Percentiles rank a stretch among this genome's conserved stretches.
These are phyloP conservation scores for Phrynocephalus vlangalii DNA, from an alignment of 2,797 vertebrate species.

Conservation along the genomic window DNA sequence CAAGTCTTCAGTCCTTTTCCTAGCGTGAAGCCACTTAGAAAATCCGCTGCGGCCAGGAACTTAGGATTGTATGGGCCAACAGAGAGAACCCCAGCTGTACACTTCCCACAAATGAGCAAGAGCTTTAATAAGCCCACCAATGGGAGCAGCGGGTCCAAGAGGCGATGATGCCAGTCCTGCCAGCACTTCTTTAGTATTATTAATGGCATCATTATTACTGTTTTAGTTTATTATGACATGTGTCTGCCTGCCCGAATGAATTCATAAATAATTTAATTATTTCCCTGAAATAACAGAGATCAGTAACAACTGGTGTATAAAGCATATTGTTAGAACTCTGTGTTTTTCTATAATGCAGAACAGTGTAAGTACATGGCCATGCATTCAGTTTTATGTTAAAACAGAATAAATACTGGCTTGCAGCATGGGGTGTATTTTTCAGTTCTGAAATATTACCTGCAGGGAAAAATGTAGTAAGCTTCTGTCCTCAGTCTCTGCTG, in stretches of 20 bases:
- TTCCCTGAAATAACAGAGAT: slow-evolving; percentile 22
- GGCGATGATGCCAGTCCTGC: slow-evolving; percentile 77
- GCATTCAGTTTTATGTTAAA: slow-evolving; percentile 45
- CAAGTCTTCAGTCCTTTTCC: slow-evolving; percentile 94
- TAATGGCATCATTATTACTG: not conserved
- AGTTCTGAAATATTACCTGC: slow-evolving; percentile 54
- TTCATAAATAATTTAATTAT: slow-evolving; percentile 44
- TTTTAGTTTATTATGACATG: not conserved
- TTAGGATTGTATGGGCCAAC: slow-evolving; percentile 95
- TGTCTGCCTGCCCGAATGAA: not conserved
- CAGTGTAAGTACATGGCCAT: slow-evolving; percentile 23
- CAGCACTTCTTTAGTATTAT: not conserved
- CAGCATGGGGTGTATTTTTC: slow-evolving; percentile 52
- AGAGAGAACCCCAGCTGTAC: slow-evolving; percentile 89
- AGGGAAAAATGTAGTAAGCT: slow-evolving; percentile 56
- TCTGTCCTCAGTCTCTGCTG: slow-evolving; percentile 34
- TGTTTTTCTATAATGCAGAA: slow-evolving; percentile 29
- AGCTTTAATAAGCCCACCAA: slow-evolving; percentile 80
- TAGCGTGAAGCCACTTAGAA: slow-evolving; percentile 91
- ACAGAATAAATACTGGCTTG: slow-evolving; percentile 65
- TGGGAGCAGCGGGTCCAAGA: slow-evolving; percentile 79
- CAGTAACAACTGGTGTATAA: slow-evolving; percentile 38
- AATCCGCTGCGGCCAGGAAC: slow-evolving; percentile 92
- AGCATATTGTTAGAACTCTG: slow-evolving; percentile 7
- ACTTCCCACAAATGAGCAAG: slow-evolving; percentile 94